Percentiles rank a stretch among this genome's conserved stretches.
Conservation (phyloP, 2,797 vertebrate genomes). For the Hemibagrus guttatus region DNA sequence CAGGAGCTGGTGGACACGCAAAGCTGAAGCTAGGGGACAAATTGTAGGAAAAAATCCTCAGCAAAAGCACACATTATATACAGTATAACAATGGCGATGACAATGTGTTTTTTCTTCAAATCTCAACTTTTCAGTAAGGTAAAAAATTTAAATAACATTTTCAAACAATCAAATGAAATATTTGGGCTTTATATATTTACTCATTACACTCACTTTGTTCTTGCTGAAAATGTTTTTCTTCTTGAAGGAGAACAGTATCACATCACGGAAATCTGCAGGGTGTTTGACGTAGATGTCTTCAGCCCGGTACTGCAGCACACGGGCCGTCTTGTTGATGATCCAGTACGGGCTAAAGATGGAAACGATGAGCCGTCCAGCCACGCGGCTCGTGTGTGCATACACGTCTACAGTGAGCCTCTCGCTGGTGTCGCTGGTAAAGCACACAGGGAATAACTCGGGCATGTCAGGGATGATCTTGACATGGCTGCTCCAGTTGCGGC, state of each 20-base stretch:
- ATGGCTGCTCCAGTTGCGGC: conserved; percentile 87
- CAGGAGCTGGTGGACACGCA: conserved; percentile 90
- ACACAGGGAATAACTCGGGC: conserved; percentile 82
- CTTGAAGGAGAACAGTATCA: conserved; percentile 91
- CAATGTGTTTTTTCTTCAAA: background rate
- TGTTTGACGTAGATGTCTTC: conserved; percentile 89
- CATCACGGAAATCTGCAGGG: conserved; percentile 87
- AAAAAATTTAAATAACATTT: background rate
- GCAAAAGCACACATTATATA: background rate
- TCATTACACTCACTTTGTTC: conserved; percentile 82
- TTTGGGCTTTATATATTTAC: no score
- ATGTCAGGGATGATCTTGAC: conserved; percentile 75
- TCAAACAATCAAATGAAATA: background rate
- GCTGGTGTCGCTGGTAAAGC: conserved; percentile 75
- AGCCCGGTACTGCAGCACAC: conserved; percentile 90
- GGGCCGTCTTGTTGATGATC: conserved; percentile 95
- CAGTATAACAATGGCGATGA: no score
- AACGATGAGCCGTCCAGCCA: conserved; percentile 72
- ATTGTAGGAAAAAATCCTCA: background rate
- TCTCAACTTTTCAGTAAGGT: background rate
- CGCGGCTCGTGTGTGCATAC: conserved; percentile 73
- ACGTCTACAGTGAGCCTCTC: conserved; percentile 75
- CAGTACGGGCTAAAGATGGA: conserved; percentile 93
- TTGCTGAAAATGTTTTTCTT: conserved; percentile 95
- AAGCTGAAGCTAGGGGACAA: conserved; percentile 82